Conservation (phyloP, 2,888 invertebrate genomes). For the Cantharis nigra region DNA sequence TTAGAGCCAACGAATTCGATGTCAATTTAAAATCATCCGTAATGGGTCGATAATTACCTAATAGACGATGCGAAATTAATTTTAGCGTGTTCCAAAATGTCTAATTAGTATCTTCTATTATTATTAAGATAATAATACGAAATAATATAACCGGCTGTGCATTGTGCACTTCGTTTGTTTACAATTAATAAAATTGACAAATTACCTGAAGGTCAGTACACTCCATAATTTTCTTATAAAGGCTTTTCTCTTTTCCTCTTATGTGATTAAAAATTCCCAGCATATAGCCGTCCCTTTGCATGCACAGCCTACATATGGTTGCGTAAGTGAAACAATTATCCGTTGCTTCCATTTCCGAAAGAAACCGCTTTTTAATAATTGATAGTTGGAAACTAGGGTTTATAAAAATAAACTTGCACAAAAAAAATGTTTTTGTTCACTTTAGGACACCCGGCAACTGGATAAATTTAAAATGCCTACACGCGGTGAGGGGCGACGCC, state of each 20-base stretch:
- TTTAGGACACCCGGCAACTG: slow-evolving; percentile 37
- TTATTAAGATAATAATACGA: background rate
- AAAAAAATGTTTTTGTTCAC: slow-evolving; percentile 26
- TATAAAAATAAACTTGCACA: slow-evolving; percentile 8
- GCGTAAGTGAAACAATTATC: slow-evolving; percentile 64
- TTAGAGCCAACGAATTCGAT: background rate
- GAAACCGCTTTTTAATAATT: slow-evolving; percentile 19
- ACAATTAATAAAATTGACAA: background rate
- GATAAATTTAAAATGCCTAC: slow-evolving; percentile 25
- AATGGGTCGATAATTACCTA: background rate
- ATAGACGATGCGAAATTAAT: background rate
- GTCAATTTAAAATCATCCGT: background rate
- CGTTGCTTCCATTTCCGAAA: slow-evolving; percentile 37
- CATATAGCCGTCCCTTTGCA: slow-evolving; percentile 65
- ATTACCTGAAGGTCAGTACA: slow-evolving; percentile 55
- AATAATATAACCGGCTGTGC: background rate
- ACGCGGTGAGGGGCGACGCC: slow-evolving; percentile 57
- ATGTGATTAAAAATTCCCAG: slow-evolving; percentile 67
- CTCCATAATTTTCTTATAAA: slow-evolving; percentile 56
- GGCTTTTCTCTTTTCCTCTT: slow-evolving; percentile 54
- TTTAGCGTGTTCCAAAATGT: background rate
- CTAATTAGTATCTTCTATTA: no score
- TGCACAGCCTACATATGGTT: slow-evolving; percentile 69
- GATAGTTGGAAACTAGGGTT: background rate
- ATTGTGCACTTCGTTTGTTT: background rate